Conservation (phyloP, 2,797 vertebrate genomes). For the Garrulus glandarius region DNA sequence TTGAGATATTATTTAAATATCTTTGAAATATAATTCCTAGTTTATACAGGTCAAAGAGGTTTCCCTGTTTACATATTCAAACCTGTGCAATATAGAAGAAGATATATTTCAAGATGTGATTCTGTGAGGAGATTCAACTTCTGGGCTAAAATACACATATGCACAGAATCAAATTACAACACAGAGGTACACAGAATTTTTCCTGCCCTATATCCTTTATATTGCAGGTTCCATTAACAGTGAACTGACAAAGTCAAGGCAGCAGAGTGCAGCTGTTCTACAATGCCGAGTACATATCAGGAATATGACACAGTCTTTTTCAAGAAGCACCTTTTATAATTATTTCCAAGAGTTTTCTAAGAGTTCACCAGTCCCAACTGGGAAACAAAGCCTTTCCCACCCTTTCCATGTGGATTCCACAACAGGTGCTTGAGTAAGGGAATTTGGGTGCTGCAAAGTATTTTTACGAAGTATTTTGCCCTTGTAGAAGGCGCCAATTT, state of each 20-base stretch:
- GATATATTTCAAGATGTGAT: background rate
- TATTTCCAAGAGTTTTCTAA: background rate
- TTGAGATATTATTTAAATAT: constrained; percentile 13
- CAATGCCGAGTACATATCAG: background rate
- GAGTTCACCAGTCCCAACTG: background rate
- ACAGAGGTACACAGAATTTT: background rate
- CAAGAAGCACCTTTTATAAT: background rate
- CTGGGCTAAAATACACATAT: background rate
- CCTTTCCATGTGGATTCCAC: background rate
- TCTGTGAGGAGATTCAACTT: background rate
- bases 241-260: background rate
- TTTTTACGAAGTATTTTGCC: background rate
- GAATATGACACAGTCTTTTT: background rate
- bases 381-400: background rate
- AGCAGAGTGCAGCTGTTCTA: background rate
- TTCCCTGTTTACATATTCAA: background rate
- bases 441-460: background rate
- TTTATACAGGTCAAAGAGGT: background rate
- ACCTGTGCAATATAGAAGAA: background rate
- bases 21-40: constrained; percentile 30
- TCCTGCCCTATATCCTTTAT: background rate
- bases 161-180: background rate
- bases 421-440: background rate
- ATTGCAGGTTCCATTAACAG: background rate
- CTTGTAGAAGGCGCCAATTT: background rate